Base-by-base conservation (phyloP, 2,113 vertebrate species). In the Aplodontia rufa region DNA sequence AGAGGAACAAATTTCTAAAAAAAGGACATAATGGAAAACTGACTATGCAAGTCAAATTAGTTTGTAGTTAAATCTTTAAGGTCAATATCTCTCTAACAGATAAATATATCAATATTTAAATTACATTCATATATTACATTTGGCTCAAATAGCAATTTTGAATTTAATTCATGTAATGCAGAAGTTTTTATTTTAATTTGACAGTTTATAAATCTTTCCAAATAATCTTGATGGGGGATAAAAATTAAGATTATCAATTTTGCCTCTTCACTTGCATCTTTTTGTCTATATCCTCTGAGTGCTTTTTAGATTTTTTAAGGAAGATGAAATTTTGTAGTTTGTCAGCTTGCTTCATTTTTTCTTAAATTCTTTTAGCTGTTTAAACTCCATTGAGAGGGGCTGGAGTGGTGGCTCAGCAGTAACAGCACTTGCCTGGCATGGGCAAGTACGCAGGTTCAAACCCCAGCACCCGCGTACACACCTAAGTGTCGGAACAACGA, bases 171-270 rank as follows among this genome's bases (percentile, higher is more conserved):
- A 62, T 40, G 30, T 85, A 69, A 40, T 11, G 64, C 83, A 92
- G 91, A 74, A 26, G 4, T 35, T 95, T 97, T 91, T 71, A 30
- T 86, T 91, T 97, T 91, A 51, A 3, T 87, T 93, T 95, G 69
- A 51, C 45, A 96, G 76, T 93, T 93, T 93, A 76, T 75, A 83
- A 71, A 81, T 72, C 37, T 96, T 92, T 92, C 45, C 42, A 95
- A 96, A 84, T 84, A 82, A 49, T 82, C 42, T 89, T 88, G 55
- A 88, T 82, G 60, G 10, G 9, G 13, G 20, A 53, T 53, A 88
- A 88, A 76, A 90, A 53, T 40, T 2, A 85, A 82, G 40, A 60
- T 37, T 13, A 88, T 16, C 32, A 82, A 75, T 92, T 95, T 86
- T 93, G 1, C 24, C 24, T 87, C 92, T 87, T 93, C 24, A n/a